Evolutionary conservation across 1,140 invertebrate genomes (phyloP).

Genomic region (Conus betulinus): DNA sequence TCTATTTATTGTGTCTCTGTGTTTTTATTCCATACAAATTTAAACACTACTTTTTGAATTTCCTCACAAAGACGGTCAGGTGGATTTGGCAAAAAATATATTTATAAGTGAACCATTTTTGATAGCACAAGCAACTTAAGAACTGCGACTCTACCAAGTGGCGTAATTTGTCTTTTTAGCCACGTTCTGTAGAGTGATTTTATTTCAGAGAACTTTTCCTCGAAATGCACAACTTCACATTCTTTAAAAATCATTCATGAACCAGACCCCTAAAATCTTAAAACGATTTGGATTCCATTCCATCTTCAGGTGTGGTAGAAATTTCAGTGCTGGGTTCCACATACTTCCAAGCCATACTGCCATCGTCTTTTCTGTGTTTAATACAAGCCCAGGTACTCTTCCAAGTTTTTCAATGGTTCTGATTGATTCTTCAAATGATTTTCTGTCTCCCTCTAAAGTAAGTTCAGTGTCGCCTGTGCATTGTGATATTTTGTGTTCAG

Average conservation of each 20-base stretch:
- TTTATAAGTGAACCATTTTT: not conserved
- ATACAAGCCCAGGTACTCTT: not conserved
- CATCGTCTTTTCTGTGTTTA: not conserved
- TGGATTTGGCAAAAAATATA: too few relatives aligned
- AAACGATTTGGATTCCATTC: not conserved
- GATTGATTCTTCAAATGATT: not conserved
- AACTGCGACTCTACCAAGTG: not conserved
- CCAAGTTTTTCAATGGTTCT: not conserved
- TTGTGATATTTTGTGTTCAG: not conserved
- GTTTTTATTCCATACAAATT: too few relatives aligned
- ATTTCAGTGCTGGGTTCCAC: not conserved
- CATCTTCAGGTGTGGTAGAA: not conserved
- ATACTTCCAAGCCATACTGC: not conserved
- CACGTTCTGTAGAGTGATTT: not conserved
- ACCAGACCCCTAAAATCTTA: not conserved
- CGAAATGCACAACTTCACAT: too few relatives aligned
- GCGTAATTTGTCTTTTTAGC: not conserved
- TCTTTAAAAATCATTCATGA: too few relatives aligned
- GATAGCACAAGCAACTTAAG: not conserved
- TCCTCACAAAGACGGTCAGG: too few relatives aligned
- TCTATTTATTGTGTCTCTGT: too few relatives aligned
- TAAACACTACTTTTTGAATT: too few relatives aligned
- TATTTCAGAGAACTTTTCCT: too few relatives aligned
- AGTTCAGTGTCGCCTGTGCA: not conserved
- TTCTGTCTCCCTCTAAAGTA: not conserved